Base-by-base conservation (phyloP, 2,113 vertebrate genomes). In the Cyprinodon tularosa region DNA sequence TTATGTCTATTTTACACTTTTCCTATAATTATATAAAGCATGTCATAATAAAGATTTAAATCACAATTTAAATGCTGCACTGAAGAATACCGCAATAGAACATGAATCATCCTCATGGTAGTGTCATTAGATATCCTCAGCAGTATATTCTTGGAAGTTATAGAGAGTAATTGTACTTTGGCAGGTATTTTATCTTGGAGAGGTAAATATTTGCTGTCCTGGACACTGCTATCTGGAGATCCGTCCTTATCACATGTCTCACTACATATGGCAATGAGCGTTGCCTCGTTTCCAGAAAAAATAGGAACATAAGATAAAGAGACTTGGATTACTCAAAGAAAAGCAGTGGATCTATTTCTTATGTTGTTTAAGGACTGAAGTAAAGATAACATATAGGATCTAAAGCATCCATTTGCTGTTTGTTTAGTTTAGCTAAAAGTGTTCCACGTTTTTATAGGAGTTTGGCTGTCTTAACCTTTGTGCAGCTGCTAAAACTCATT, bases 161-260 rank as follows among this genome's bases (percentile, higher is more conserved):
- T 50, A 9, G 10, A 39, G 74, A 37, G 70, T 67, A 69, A 84
- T 71, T 82, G 82, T 68, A 74, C 81, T 70, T 76, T 78, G 53
- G 71, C 61, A 77, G 67, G 37, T 65, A 72, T 37, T 9, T 89
- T 73, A 75, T 63, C 66, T 77, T 39, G 59, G 50, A 78, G 60
- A 72, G 66, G 77, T 81, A 87, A 87, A 90, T 89, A 89, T 91
- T 90, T 88, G 79, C 88, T 84, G 74, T 74, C 72, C 78, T 75
- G 77, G 64, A 74, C 62, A 65, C 60, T 78, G 74, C 39, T 78
- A 81, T 65, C 72, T 78, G 69, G 44, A 87, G 80, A 87, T 76
- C 9, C 70, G 48, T 84, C 74, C 81, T 88, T 84, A 89, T 90
- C 84, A 66, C 77, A 53, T 79, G 71, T 88, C 76, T 80, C 84